Conservation (phyloP, 2,113 vertebrate genomes). For the Archilochus colubris region DNA sequence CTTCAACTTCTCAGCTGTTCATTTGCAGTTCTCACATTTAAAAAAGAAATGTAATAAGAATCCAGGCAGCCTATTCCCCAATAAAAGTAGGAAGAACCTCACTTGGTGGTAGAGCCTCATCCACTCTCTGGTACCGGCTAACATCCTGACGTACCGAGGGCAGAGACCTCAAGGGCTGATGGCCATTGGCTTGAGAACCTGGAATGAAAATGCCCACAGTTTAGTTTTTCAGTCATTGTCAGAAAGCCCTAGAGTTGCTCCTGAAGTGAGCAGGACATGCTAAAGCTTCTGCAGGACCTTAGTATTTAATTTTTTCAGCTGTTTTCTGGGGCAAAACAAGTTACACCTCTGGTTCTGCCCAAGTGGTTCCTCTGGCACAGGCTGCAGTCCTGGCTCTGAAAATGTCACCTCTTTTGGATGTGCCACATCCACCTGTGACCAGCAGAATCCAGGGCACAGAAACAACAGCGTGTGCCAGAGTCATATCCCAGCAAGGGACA, state of each 20-base stretch:
- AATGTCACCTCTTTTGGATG: neutral
- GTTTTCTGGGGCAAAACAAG: neutral
- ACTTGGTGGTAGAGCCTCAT: slow-evolving; percentile 98
- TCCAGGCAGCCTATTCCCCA: neutral
- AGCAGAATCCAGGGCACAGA: neutral
- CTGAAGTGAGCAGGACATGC: neutral
- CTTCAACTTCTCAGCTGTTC: neutral
- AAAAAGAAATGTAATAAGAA: neutral
- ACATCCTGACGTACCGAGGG: slow-evolving; percentile 95
- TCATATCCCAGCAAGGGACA: neutral
- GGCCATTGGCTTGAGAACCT: slow-evolving; percentile 87
- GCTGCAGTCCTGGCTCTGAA: neutral
- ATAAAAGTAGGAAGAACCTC: slow-evolving; percentile 70
- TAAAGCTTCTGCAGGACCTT: neutral
- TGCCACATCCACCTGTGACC: neutral
- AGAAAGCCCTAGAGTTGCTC: neutral
- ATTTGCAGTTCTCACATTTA: neutral
- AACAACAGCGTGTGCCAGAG: neutral
- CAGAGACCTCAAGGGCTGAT: slow-evolving; percentile 87
- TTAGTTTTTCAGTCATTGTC: neutral
- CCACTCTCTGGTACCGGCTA: slow-evolving; percentile 95
- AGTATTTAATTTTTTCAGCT: neutral
- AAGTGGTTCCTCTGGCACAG: neutral
- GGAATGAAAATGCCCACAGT: slow-evolving; percentile 33
- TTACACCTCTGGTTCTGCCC: neutral